Conservation (phyloP, 1,140 invertebrate genomes). For the Holotrichia oblita region DNA sequence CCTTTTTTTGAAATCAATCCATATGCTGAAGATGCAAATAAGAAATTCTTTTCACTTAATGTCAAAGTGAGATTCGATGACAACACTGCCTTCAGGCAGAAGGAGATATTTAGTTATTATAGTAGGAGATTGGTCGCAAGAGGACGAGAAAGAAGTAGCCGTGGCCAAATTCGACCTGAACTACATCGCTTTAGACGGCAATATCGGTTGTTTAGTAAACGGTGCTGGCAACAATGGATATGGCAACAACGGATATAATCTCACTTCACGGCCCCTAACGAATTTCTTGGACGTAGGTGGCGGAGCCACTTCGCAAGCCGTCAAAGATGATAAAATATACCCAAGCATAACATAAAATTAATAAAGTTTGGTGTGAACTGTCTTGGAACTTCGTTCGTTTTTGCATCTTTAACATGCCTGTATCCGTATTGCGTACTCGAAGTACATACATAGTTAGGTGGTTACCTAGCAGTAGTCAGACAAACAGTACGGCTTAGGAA, state of each 20-base stretch:
- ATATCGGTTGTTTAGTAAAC: slow-evolving; percentile 87
- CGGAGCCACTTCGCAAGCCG: slow-evolving; percentile 91
- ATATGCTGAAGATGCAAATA: slow-evolving; percentile 91
- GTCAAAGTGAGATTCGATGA: slow-evolving; percentile 96
- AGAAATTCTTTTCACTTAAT: slow-evolving; percentile 90
- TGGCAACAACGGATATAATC: slow-evolving; percentile 99
- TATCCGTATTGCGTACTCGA: too few relatives aligned
- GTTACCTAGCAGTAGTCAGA: too few relatives aligned
- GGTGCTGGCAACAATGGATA: slow-evolving; percentile 96
- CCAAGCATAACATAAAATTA: too few relatives aligned
- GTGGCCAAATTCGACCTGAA: slow-evolving; percentile 93
- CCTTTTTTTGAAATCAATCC: slow-evolving; percentile 96
- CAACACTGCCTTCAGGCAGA: slow-evolving; percentile 94
- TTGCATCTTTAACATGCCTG: too few relatives aligned
- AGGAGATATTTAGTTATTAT: slow-evolving; percentile 86
- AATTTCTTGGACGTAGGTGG: slow-evolving; percentile 98
- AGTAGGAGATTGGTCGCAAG: slow-evolving; percentile 91
- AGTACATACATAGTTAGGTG: too few relatives aligned
- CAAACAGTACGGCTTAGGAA: too few relatives aligned
- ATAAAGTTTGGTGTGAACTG: too few relatives aligned
- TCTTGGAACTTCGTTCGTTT: too few relatives aligned
- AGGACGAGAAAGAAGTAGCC: slow-evolving; percentile 93
- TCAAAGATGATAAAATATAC: too few relatives aligned
- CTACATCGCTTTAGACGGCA: slow-evolving; percentile 96
- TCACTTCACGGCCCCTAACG: slow-evolving; percentile 93